Evolutionary conservation across 1,140 invertebrate genomes (phyloP), one percentile per base, ranked within the genome.

Genomic region (Drosophila mayri): DNA sequence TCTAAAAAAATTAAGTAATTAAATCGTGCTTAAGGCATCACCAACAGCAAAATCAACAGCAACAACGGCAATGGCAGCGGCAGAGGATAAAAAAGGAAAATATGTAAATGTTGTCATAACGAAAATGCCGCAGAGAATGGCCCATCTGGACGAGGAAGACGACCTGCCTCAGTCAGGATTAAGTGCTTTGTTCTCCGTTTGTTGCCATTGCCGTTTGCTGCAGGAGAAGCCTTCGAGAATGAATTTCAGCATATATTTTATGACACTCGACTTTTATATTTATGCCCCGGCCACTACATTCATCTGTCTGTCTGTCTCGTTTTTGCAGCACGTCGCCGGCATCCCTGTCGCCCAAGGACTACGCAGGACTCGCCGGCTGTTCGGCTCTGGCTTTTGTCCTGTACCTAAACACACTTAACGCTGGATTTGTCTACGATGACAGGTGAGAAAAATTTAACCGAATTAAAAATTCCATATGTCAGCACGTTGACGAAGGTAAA

Each of bases 401-500:
- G 67, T 98, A 98, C 93, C 95, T 97, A 93, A 98, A 98, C 93
- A 97, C 97, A 28, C 93, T 98, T 79, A 95, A 97, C 85, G 97
- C 97, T 61, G 97, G 97, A 91, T 98, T 98, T 94, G 97, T 98
- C 79, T 98, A 98, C 93, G 97, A 98, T 94, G 97, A 98, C 95
- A 97, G 97, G 97, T 90, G 81, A 86, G 83, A 79, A 66, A 81
- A 84, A 78, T 88, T 70, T 77, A 66, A 81, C 43, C 68, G 84
- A 81, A 90, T 90, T 90, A 90, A 90, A 90, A 94, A 95, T 90
- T 90, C 86, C 85, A 90, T 90, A 90, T 90, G 85, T 90, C 85
- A 90, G 75, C 81, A 81, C 71, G 63, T 90, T 90, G 85, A 90
- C 86, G 85, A 90, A 90, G 85, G 85, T 90, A 85, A 88, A 88